These are phyloP conservation scores for Metopolophium dirhodum DNA, from an alignment of 1,140 invertebrate genomes.

Conservation along the genomic window DNA sequence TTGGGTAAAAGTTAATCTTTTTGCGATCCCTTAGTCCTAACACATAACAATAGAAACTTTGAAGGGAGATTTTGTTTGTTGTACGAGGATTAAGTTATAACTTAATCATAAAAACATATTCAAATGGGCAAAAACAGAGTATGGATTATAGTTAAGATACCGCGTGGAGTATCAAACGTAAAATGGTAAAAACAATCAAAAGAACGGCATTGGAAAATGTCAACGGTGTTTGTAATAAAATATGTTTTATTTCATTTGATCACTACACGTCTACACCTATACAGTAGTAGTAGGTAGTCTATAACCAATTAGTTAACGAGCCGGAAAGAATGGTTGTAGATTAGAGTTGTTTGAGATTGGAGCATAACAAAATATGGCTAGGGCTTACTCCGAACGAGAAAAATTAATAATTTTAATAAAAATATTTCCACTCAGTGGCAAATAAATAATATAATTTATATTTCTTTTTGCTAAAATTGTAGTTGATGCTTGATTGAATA, in stretches of 20 bases:
- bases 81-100: not conserved
- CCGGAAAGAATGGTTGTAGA: not conserved
- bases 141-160: not conserved
- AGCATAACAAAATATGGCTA: not conserved
- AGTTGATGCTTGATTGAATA: not conserved
- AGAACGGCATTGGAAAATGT: not conserved
- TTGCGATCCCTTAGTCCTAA: no score
- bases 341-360: not conserved
- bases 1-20: constrained; percentile 8
- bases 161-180: not conserved
- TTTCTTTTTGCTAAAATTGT: not conserved
- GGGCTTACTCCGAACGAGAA: not conserved
- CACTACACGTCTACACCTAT: not conserved
- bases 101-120: constrained; percentile 20
- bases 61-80: not conserved
- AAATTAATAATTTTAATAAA: no score
- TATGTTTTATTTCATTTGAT: not conserved
- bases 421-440: no score
- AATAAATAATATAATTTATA: not conserved
- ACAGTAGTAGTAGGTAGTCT: not conserved
- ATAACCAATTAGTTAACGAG: not conserved
- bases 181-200: not conserved
- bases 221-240: not conserved
- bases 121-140: not conserved
- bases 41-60: not conserved